Evolutionary conservation across 2,113 vertebrate species (phyloP), one percentile per base, ranked within the genome.

Genomic region (Cololabis saira): DNA sequence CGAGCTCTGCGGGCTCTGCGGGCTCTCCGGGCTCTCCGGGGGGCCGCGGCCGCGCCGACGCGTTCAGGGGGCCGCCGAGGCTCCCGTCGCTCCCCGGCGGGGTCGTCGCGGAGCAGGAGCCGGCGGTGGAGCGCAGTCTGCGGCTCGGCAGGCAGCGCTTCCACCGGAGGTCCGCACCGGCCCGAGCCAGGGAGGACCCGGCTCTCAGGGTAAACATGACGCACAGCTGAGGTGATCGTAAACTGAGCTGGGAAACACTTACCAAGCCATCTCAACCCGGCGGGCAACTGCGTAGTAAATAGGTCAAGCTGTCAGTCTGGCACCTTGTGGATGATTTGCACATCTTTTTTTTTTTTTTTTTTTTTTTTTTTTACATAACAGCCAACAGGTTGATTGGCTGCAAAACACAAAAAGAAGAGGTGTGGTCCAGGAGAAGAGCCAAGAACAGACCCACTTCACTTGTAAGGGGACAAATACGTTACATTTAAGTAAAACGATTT

Each of bases 121-220:
- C 30, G 30, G 37, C 17, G 51, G 40, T 55, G 21, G 14, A 51
- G 4, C 54, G 62, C 41, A 66, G 37, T 52, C 50, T 47, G 21
- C 62, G 18, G 75, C 52, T 19, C 27, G 12, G 69, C 15, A 72
- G 17, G 0, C 85, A 27, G 3, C 78, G 42, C 42, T 60, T 76
- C 0, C 54, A 9, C n/a, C 30, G 11, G 4, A 41, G 22, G 14
- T 76, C 51, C 19, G 80, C 18, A 58, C 71, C 44, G 1, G 76
- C 45, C 49, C 76, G 45, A 2, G 15, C 17, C 33, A 76, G 75
- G 53, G 66, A 61, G 6, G 71, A 21, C 6, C 47, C 48, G 5
- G 60, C 18, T 60, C 40, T 83, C 14, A 66, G 22, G 17, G 58
- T 53, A 44, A 82, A 85, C 91, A 92, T 91, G 14, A 51, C n/a